Evolutionary conservation across 92 coral and sea anemone genomes (phyloP), one percentile per base, ranked within the genome.

Genomic region (Porites divaricata): DNA sequence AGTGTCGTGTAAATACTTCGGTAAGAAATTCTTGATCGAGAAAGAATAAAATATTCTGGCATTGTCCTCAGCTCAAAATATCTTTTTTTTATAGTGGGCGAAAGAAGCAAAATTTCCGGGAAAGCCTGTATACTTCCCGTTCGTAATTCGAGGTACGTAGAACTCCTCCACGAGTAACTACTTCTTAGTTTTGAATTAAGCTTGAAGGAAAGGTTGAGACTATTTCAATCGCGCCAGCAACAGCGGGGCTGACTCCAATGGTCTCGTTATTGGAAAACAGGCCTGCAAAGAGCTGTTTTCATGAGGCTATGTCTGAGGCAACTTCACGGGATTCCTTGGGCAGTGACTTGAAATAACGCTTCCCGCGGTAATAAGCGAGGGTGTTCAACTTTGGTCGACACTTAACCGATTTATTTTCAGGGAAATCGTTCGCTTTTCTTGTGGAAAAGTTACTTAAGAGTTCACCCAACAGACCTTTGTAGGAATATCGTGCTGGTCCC

Each of bases 401-500:
- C 64, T 85, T 56, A 35, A 25, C 86, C 88, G 89, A 68, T 80
- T 83, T 78, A 85, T 90, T 90, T 56, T 76, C 67, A 28, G 84
- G 80, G 85, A 83, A 84, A 67, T 73, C 87, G 70, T 89, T 83
- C n/a, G 53, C 69, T 76, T 70, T 84, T 78, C 86, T 17, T 6
- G 28, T 22, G 8, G 9, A 51, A 84, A 21, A 66, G 57, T 54
- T 41, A 56, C 92, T 76, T 83, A 89, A 90, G 51, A 89, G 88
- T 76, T 79, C 85, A 94, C 69, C 94, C 90, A 96, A 90, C 98
- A 93, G 95, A 96, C 99, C 99, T 96, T 96, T 95, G 99, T 95
- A 90, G 99, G 95, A 93, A 95, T 92, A 96, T 93, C 95, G 95
- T 95, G 98, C 91, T 96, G 93, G 91, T 95, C 99, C 99, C 99